Base-by-base conservation (phyloP, 2,113 vertebrate species). In the Thomomys bottae region DNA sequence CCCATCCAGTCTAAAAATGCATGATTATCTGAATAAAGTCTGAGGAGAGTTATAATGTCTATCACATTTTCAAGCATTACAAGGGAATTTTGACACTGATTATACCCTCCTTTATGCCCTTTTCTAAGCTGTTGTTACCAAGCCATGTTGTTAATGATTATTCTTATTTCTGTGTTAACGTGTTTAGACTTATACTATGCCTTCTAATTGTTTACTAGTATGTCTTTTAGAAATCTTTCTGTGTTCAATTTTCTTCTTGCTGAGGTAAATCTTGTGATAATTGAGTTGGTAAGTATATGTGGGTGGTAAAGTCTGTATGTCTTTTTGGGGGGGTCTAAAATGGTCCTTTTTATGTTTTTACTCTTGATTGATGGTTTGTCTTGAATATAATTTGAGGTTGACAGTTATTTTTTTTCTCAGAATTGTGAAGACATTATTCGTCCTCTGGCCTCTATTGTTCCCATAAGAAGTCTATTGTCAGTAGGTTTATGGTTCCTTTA, bases 171-270 rank as follows among this genome's bases (percentile, higher is more conserved):
- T 67, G 17, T 79, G 66, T 86, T 88, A 93, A 82, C 66, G 49
- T 92, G 59, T 88, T 92, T 88, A 86, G 63, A 21, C 90, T 94
- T 93, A 79, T 26, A 20, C 38, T 94, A 17, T 68, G 45, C 70
- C 85, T 94, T 64, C 34, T 79, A 92, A 36, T 85, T 93, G 67
- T 90, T 92, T 84, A 86, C 28, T 66, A 79, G 23, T 85, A 36
- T 85, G 93, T 64, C 73, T 94, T 93, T 95, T 77, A 63, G 38
- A 93, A 95, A 88, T 24, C 20, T 59, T 88, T 71, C 82, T 95
- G 94, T 80, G 34, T 84, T 94, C 26, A 83, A 80, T 91, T 89
- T 92, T 92, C 57, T 86, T 95, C 70, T 90, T 86, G 82, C 71
- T 91, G 81, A 90, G 88, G 45, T 87, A 84, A 91, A 93, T 90